These are phyloP conservation scores for Ophiothrix spiculata DNA, from an alignment of 35 echinoderm and acorn worm genomes.

Conservation along the genomic window DNA sequence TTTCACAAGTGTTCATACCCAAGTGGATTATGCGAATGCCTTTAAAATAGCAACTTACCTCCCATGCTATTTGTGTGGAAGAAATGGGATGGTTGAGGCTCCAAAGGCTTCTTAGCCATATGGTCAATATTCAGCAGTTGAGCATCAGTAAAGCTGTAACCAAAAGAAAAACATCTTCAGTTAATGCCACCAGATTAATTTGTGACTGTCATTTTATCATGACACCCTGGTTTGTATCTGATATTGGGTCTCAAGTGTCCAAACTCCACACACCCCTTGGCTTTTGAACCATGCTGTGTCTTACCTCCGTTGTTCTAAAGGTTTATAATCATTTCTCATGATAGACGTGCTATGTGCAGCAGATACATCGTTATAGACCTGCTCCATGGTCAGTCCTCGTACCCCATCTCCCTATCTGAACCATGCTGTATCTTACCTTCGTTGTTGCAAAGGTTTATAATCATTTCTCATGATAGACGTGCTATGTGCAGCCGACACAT, in stretches of 20 bases:
- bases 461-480: no score
- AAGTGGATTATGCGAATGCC: no score
- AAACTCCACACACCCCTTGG: background rate
- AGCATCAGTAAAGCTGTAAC: constrained; percentile 81
- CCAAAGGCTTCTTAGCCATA: constrained; percentile 77
- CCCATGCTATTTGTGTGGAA: constrained; percentile 49
- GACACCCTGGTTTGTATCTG: no score
- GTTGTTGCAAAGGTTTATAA: no score
- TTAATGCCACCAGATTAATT: background rate
- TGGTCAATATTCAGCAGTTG: constrained; percentile 79
- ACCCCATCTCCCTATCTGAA: background rate
- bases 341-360: no score
- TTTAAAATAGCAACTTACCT: background rate
- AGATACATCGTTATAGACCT: no score
- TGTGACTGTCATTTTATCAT: background rate
- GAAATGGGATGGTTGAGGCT: constrained; percentile 70
- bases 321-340: no score
- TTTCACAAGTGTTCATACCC: no score
- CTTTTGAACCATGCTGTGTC: no score
- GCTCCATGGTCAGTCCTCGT: no score
- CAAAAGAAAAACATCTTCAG: background rate
- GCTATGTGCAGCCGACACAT: no score
- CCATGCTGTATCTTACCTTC: background rate
- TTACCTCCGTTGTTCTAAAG: no score
- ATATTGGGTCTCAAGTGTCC: background rate